phyloP scores from a whole-genome alignment of 2,113 vertebrate genomes.

The Talpa occidentalis region DNA sequence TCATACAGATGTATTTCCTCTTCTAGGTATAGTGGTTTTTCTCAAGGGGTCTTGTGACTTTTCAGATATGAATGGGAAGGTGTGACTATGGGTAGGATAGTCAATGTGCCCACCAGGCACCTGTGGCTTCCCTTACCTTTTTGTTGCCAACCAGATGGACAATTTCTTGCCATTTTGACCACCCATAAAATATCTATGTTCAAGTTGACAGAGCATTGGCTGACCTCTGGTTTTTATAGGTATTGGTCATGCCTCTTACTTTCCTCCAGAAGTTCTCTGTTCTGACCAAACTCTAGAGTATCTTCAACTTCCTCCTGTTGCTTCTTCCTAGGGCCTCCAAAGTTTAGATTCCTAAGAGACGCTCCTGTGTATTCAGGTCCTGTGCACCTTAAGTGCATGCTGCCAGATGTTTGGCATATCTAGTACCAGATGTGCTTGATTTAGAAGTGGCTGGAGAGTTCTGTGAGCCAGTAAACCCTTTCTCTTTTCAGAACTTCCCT shows the following conservation, averaged over 20 bases:
- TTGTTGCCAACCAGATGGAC: neutral
- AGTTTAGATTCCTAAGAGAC: neutral
- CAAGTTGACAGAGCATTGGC: neutral
- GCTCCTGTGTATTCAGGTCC: neutral
- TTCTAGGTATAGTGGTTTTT: neutral
- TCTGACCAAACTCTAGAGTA: neutral
- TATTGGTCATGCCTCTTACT: neutral
- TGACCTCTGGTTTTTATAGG: neutral
- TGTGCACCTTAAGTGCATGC: neutral
- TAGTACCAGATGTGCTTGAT: neutral
- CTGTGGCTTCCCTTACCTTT: neutral
- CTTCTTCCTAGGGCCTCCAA: neutral
- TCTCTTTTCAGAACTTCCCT: constrained; percentile 27
- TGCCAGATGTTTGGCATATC: neutral
- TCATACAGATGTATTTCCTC: neutral
- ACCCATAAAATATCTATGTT: neutral
- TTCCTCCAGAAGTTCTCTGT: neutral
- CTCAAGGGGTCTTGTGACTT: neutral
- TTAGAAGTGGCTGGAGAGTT: neutral
- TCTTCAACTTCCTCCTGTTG: neutral
- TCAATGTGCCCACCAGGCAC: neutral
- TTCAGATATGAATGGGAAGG: neutral
- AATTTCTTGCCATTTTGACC: neutral
- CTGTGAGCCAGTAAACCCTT: neutral
- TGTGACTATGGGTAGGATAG: neutral